These are phyloP conservation scores for Xiphias gladius DNA, from an alignment of 2,113 vertebrate species.

Conservation along the genomic window DNA sequence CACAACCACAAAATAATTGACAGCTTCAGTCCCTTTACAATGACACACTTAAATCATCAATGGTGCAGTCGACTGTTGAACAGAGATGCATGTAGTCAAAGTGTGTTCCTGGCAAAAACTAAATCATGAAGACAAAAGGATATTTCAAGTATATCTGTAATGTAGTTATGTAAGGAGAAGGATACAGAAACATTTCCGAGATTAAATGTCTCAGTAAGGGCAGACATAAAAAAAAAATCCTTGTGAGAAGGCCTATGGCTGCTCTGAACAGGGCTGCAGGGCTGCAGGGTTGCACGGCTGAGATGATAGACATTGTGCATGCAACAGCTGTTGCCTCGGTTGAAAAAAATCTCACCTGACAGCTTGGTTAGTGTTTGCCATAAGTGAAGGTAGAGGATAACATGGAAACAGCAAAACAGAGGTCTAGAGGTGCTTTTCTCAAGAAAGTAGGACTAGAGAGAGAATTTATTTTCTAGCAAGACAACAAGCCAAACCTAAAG, in stretches of 20 bases:
- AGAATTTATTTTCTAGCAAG: not conserved
- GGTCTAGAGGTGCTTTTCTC: not conserved
- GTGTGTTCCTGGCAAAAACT: not conserved
- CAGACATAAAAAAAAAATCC: not conserved
- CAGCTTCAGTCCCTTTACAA: not conserved
- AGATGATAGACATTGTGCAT: not conserved
- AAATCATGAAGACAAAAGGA: not conserved
- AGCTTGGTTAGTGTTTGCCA: not conserved
- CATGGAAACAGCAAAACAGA: constrained; percentile 1
- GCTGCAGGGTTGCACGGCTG: not conserved
- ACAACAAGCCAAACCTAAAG: not conserved
- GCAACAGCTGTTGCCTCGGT: not conserved
- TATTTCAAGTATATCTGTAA: not conserved
- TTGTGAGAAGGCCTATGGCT: not conserved
- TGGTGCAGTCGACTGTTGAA: not conserved
- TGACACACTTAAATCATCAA: not conserved
- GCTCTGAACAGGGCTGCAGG: not conserved
- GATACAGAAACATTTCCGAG: not conserved
- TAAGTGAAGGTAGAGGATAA: not conserved
- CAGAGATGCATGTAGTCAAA: not conserved
- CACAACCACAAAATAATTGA: not conserved
- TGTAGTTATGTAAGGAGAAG: not conserved
- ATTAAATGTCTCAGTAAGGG: not conserved
- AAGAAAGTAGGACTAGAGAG: not conserved
- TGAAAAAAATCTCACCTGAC: not conserved